phyloP scores from a whole-genome alignment of 2,797 vertebrate genomes.

The Premnoplex brunnescens region DNA sequence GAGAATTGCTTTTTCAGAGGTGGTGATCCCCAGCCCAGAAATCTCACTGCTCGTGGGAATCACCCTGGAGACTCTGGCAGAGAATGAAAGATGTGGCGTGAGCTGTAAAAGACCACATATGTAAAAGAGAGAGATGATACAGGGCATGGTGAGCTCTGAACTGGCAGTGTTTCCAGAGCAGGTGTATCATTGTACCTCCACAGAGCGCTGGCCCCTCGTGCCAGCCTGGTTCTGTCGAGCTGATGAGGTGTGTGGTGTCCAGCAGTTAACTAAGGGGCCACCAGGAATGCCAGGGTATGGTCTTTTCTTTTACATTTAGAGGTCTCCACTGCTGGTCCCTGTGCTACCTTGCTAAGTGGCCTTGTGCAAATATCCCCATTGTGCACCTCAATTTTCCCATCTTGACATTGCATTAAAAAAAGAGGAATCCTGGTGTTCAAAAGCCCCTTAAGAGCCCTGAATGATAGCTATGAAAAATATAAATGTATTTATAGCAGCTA shows the following conservation, averaged over 20 bases:
- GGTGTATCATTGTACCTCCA: rapidly evolving
- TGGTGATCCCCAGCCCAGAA: not conserved
- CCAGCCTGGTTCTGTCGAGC: not conserved
- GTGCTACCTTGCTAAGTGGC: not conserved
- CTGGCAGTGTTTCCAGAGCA: rapidly evolving
- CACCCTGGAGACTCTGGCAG: not conserved
- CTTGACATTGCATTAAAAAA: conserved; percentile 12
- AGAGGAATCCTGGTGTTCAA: not conserved
- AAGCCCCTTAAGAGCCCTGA: conserved; percentile 7
- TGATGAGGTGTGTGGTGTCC: not conserved
- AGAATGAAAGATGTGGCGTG: not conserved
- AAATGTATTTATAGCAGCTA: conserved; percentile 18
- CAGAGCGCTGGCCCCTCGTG: not conserved
- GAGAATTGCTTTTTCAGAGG: not conserved
- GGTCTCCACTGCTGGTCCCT: not conserved
- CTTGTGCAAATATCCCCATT: not conserved
- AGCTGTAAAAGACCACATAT: not conserved
- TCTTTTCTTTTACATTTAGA: not conserved
- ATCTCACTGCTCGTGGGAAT: not conserved
- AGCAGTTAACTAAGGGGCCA: not conserved
- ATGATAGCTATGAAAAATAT: conserved; percentile 12
- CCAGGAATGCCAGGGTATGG: not conserved
- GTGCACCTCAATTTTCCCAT: conserved; percentile 5
- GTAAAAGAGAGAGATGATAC: not conserved
- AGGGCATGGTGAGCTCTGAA: rapidly evolving